Evolutionary conservation across 2,888 invertebrate species (phyloP).

Genomic region (Callyntrura sp.): DNA sequence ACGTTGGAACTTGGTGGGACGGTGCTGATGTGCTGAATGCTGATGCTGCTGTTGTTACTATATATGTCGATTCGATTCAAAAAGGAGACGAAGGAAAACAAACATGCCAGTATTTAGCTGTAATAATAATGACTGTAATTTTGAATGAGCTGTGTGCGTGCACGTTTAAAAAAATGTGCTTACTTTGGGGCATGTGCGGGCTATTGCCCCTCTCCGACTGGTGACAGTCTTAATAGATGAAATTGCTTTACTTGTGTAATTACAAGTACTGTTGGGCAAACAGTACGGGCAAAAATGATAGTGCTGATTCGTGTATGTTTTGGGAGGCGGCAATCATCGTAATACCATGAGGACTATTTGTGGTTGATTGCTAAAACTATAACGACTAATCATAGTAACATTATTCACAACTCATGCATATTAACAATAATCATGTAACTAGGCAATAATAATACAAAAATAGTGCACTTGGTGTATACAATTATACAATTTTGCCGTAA

Average conservation of each 20-base stretch:
- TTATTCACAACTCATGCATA: conserved; percentile 10
- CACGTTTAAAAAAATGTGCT: conserved; percentile 7
- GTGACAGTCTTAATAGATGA: too few species aligned
- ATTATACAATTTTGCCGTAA: conserved; percentile 37
- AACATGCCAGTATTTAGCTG: conserved; percentile 10
- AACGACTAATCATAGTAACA: neutral
- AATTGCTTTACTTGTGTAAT: neutral
- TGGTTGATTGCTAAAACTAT: neutral
- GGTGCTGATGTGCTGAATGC: too few species aligned
- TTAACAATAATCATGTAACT: neutral
- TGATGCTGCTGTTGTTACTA: too few species aligned
- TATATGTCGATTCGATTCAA: conserved; percentile 55
- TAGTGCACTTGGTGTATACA: conserved; percentile 35
- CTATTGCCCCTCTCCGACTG: too few species aligned
- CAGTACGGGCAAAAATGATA: too few species aligned
- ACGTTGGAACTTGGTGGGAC: neutral
- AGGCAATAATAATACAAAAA: conserved; percentile 2
- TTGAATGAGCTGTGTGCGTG: neutral
- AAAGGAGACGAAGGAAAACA: conserved; percentile 45
- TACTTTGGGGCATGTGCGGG: too few species aligned
- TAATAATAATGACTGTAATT: neutral
- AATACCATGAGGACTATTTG: neutral
- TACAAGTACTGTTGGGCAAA: neutral
- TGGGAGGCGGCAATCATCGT: too few species aligned
- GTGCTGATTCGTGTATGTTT: too few species aligned